Conservation (phyloP, 2,888 invertebrate species). For the Heliconius ethilla region DNA sequence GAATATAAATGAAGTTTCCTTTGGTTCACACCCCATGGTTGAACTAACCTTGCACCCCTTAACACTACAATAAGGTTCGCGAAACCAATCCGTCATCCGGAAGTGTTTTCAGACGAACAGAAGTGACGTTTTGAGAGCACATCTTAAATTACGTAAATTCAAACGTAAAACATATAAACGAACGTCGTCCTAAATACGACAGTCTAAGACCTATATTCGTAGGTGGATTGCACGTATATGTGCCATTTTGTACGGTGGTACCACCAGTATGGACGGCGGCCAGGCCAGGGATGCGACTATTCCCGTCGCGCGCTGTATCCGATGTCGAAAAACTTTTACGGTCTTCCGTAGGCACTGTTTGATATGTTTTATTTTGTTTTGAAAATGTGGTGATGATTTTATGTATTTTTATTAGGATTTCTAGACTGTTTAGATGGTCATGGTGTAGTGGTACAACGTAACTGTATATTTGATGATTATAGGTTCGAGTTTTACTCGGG, state of each 20-base stretch:
- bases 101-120: conserved; percentile 53
- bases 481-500: background rate
- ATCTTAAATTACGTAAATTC: conserved; percentile 76
- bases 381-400: conserved; percentile 5
- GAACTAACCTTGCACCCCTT: conserved; percentile 55
- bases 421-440: background rate
- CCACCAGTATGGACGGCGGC: conserved; percentile 71
- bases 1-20: background rate
- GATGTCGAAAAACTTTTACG: conserved; percentile 60
- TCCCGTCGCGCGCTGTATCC: conserved; percentile 77
- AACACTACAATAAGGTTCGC: conserved; percentile 56
- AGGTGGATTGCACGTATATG: conserved; percentile 56
- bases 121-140: conserved; percentile 78
- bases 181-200: conserved; percentile 60
- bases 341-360: conserved; percentile 21
- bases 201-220: conserved; percentile 64
- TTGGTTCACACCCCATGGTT: conserved; percentile 51
- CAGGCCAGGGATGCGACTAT: conserved; percentile 81
- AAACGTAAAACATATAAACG: conserved; percentile 57
- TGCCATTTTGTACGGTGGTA: conserved; percentile 56
- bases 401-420: background rate
- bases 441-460: background rate
- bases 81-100: conserved; percentile 71
- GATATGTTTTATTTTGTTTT: conserved; percentile 28
- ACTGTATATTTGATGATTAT: background rate